Conservation (phyloP, 2,888 invertebrate species). For the Stramonita haemastoma region DNA sequence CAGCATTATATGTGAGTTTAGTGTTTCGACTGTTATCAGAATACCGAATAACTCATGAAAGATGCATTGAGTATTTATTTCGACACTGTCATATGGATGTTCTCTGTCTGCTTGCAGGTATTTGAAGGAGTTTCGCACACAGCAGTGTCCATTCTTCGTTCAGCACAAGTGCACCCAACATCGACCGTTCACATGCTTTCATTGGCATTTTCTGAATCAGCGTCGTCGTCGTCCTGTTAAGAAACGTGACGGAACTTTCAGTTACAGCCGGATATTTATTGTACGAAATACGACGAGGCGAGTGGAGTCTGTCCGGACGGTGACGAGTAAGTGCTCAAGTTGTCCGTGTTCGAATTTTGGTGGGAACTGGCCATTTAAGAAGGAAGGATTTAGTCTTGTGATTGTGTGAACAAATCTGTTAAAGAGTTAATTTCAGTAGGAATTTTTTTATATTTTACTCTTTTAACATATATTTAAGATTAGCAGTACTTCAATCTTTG, state of each 20-base stretch:
- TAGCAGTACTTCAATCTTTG: background rate
- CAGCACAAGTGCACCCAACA: conserved; percentile 99
- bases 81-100: conserved; percentile 14
- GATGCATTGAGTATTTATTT: background rate
- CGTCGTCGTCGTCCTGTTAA: conserved; percentile 92
- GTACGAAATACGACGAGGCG: conserved; percentile 99
- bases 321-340: conserved; percentile 90
- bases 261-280: conserved; percentile 99
- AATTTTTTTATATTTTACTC: background rate
- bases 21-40: conserved; percentile 30
- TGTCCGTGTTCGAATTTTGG: conserved; percentile 72
- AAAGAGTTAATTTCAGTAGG: background rate
- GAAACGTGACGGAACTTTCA: conserved; percentile 97
- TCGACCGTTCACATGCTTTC: conserved; percentile 99
- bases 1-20: conserved; percentile 96
- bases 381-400: background rate
- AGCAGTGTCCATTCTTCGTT: conserved; percentile 99
- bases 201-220: conserved; percentile 99
- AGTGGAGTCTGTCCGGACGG: conserved; percentile 99
- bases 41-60: background rate
- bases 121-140: conserved; percentile 99
- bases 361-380: conserved; percentile 64
- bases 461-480: background rate
- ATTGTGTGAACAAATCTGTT: background rate
- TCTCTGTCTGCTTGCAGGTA: conserved; percentile 84